Evolutionary conservation across 2,113 vertebrate genomes (phyloP), one percentile per base, ranked within the genome.

Genomic region (Pao palembangensis): DNA sequence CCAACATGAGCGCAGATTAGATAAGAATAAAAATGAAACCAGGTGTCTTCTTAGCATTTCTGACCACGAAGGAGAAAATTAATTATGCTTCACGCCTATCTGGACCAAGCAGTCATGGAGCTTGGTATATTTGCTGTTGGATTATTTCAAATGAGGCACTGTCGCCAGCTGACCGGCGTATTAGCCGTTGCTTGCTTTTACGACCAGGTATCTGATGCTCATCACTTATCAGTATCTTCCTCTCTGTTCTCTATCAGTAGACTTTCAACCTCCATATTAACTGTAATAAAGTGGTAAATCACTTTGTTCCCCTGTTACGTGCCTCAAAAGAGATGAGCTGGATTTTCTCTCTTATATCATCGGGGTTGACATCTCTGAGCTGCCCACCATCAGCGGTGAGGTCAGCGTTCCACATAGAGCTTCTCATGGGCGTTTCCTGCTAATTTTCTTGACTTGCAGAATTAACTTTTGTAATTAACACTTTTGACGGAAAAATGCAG

Each of bases 241-340:
- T 61, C 49, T 25, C 23, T 48, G 47, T 0, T 8, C 43, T 71
- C 75, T 83, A 83, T 84, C 73, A 38, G 61, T 66, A 74, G 50
- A 81, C 87, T 88, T 86, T 81, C 55, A 61, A 63, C 85, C 14
- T 80, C 49, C 61, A 76, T 73, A 73, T 72, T 69, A 74, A 52
- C 28, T n/a, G 69, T 65, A 69, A 82, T 83, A 86, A 84, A 86
- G 55, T 51, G 13, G 47, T 52, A 43, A 55, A 51, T 69, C 48
- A 31, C 43, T 64, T 17, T 55, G 49, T 66, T 42, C 56, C 44
- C 46, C 67, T 49, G 48, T 80, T 69, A 80, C 78, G 59, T 71
- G 79, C 19, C 31, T 55, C 15, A 43, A 78, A 82, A 76, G 31
- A 75, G 81, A 79, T 85, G 81, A 85, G 82, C 38, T 69, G 44